Evolutionary conservation across 2,888 invertebrate genomes (phyloP).

Genomic region (Lithophane semibrunnea): DNA sequence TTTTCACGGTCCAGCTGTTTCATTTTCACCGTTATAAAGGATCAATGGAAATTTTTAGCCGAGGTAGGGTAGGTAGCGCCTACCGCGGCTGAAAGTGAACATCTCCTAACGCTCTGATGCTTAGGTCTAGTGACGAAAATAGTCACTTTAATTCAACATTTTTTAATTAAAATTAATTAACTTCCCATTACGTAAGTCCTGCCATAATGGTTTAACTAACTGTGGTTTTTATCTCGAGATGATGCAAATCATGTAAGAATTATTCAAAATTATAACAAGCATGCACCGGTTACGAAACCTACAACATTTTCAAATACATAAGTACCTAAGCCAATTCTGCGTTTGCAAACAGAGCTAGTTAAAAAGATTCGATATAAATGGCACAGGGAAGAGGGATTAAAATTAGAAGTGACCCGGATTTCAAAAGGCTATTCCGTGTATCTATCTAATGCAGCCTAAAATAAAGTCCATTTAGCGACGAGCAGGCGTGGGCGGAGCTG

Average conservation of each 20-base stretch:
- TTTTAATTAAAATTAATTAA: constrained; percentile 1
- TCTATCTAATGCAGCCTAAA: constrained; percentile 74
- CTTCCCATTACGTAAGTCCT: constrained; percentile 5
- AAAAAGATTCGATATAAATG: constrained; percentile 71
- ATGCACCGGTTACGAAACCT: background rate
- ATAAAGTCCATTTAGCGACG: constrained; percentile 75
- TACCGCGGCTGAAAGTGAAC: constrained; percentile 27
- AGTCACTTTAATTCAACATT: constrained; percentile 11
- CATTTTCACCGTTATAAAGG: constrained; percentile 74
- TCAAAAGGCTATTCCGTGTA: constrained; percentile 68
- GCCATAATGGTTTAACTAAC: background rate
- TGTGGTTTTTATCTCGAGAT: background rate
- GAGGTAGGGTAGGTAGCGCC: constrained; percentile 44
- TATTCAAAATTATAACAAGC: constrained; percentile 2
- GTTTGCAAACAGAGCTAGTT: constrained; percentile 55
- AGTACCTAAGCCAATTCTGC: constrained; percentile 26
- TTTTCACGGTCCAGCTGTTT: constrained; percentile 74
- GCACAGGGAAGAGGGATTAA: constrained; percentile 69
- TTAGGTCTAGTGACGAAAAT: constrained; percentile 19
- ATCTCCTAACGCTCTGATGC: constrained; percentile 37
- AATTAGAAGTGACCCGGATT: constrained; percentile 76
- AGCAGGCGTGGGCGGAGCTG: constrained; percentile 68
- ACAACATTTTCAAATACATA: constrained; percentile 27
- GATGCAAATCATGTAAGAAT: constrained; percentile 19
- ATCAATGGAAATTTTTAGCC: constrained; percentile 74